Conservation (phyloP, 1,140 invertebrate species). For the Eulimnadia texana region DNA sequence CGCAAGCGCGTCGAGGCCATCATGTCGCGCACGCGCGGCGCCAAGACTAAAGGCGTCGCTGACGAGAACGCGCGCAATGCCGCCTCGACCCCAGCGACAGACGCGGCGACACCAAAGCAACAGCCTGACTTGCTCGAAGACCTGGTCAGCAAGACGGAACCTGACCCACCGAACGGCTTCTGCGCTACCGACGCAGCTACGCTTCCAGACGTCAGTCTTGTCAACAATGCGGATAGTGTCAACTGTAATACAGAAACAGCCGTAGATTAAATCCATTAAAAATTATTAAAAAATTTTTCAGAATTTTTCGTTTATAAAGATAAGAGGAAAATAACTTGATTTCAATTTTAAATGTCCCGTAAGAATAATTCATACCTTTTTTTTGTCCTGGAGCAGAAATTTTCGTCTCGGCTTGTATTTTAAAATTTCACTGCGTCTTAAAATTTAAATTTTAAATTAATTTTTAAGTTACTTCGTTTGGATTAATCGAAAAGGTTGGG, state of each 20-base stretch:
- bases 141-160: slow-evolving; percentile 8
- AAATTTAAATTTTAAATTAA: no score
- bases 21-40: slow-evolving; percentile 57
- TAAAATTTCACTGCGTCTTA: no score
- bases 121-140: slow-evolving; percentile 15
- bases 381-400: no score
- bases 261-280: background rate
- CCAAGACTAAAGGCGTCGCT: slow-evolving; percentile 38
- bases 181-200: background rate
- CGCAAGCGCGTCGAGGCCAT: slow-evolving; percentile 67
- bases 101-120: background rate
- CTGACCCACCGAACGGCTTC: background rate
- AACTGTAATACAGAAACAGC: slow-evolving; percentile 1
- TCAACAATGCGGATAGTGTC: slow-evolving; percentile 1
- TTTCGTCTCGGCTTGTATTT: no score
- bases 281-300: background rate
- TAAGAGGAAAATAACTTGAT: no score
- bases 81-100: background rate
- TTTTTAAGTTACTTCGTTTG: no score
- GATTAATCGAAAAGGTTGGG: no score
- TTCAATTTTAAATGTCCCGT: no score
- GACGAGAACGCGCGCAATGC: slow-evolving; percentile 20
- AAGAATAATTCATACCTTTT: no score
- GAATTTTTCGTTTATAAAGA: background rate
- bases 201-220: slow-evolving; percentile 1